These are phyloP conservation scores for Tinea pellionella DNA, from an alignment of 2,888 invertebrate genomes.

Conservation along the genomic window DNA sequence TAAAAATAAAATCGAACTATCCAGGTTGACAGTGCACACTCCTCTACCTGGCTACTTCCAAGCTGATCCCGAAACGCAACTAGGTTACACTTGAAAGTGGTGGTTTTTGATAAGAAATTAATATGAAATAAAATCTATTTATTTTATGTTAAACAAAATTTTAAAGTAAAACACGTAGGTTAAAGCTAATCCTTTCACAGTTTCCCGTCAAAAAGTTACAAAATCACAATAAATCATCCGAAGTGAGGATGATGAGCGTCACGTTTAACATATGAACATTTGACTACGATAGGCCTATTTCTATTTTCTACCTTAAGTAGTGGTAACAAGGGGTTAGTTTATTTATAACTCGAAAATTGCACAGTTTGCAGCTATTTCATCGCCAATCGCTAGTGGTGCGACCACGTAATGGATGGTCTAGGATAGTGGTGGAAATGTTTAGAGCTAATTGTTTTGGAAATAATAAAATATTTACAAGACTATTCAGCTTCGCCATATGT, in stretches of 20 bases:
- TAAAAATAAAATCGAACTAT: too few relatives aligned
- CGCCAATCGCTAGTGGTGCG: slow-evolving; percentile 41
- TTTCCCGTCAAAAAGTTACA: neutral
- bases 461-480: too few relatives aligned
- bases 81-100: neutral
- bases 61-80: too few relatives aligned
- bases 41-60: too few relatives aligned
- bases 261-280: slow-evolving; percentile 5
- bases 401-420: slow-evolving; percentile 29
- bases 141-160: too few relatives aligned
- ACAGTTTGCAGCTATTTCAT: slow-evolving; percentile 35
- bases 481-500: too few relatives aligned
- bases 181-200: neutral
- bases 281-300: slow-evolving; percentile 4
- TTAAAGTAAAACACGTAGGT: neutral
- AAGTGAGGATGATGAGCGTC: neutral
- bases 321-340: slow-evolving; percentile 39
- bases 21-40: too few relatives aligned
- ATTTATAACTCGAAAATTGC: slow-evolving; percentile 51
- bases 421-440: slow-evolving; percentile 16
- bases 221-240: neutral
- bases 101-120: too few relatives aligned
- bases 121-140: too few relatives aligned
- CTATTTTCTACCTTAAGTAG: slow-evolving; percentile 13
- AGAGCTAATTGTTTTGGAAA: neutral